These are phyloP conservation scores for Aporophyla lueneburgensis DNA, from an alignment of 2,888 invertebrate species.

Conservation along the genomic window DNA sequence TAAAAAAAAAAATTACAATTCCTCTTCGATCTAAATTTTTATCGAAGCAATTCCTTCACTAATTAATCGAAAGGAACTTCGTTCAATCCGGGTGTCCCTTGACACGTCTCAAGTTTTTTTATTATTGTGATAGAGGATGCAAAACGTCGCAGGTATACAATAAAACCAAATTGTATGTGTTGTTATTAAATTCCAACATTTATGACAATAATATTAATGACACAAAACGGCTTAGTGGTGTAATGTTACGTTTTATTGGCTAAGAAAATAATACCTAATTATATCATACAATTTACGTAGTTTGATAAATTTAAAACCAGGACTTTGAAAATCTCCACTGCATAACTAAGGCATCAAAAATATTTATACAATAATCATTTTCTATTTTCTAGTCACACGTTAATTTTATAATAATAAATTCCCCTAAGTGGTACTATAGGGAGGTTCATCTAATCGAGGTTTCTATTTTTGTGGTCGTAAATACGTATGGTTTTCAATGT, in stretches of 20 bases:
- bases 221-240: background rate
- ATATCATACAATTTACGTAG: background rate
- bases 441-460: background rate
- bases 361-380: background rate
- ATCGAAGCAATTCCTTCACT: too few relatives aligned
- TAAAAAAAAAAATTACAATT: too few relatives aligned
- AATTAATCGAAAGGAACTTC: too few relatives aligned
- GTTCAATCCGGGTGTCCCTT: too few relatives aligned
- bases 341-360: background rate
- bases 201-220: background rate
- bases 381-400: background rate
- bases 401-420: background rate
- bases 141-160: background rate
- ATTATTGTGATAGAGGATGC: background rate
- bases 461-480: slow-evolving; percentile 1
- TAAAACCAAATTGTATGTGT: background rate
- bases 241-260: background rate
- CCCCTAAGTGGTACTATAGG: background rate
- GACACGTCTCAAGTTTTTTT: too few relatives aligned
- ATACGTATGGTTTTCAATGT: background rate
- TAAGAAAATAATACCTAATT: background rate
- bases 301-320: background rate
- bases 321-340: background rate
- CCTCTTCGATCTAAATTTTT: too few relatives aligned
- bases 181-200: background rate